Conservation (phyloP, 2,797 vertebrate species). For the Hirundo rustica region DNA sequence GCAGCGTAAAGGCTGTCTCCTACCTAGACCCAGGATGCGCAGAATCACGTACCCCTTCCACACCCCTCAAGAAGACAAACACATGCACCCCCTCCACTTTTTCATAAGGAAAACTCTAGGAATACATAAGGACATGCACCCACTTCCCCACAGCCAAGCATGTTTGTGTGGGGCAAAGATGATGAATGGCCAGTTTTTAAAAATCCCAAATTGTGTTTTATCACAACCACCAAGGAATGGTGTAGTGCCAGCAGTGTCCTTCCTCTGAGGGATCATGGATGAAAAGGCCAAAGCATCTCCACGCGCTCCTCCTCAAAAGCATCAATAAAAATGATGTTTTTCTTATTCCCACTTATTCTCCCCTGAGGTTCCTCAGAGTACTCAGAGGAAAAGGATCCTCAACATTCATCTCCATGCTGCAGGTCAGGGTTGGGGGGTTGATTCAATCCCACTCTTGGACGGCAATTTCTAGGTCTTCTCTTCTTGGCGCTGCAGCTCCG, state of each 20-base stretch:
- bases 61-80: background rate
- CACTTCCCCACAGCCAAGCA: background rate
- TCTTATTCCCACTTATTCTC: background rate
- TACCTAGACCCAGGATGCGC: accelerated
- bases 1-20: background rate
- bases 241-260: background rate
- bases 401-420: background rate
- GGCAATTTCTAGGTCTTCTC: background rate
- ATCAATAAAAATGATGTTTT: background rate
- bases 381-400: background rate
- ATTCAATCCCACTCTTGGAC: background rate
- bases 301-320: background rate
- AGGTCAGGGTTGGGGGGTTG: background rate
- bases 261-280: background rate
- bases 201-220: background rate
- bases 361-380: background rate
- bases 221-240: background rate
- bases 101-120: background rate
- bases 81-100: background rate
- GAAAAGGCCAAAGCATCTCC: background rate
- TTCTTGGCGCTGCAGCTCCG: background rate
- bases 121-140: background rate
- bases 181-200: background rate
- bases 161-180: background rate
- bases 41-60: background rate